Conservation (phyloP, 2,888 invertebrate species). For the Cephus rjabovi region DNA sequence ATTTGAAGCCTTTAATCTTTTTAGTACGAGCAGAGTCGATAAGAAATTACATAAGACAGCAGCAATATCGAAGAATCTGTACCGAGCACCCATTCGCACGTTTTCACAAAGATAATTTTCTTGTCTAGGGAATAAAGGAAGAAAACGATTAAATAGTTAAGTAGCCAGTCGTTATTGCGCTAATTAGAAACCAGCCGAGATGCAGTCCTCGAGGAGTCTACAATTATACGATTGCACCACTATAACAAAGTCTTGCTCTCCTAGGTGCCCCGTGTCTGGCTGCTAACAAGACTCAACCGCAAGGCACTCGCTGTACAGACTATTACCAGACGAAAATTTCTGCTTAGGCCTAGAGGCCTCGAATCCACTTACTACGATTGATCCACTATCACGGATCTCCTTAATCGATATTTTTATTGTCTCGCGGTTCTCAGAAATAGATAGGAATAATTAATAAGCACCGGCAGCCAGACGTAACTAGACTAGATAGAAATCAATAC, state of each 20-base stretch:
- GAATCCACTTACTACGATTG: not conserved
- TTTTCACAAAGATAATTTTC: not conserved
- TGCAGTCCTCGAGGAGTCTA: slow-evolving; percentile 26
- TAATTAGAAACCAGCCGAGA: slow-evolving; percentile 32
- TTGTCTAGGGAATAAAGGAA: not conserved
- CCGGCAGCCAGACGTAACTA: too few relatives aligned
- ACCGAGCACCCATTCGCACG: not conserved
- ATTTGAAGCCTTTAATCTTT: not conserved
- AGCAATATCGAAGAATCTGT: not conserved
- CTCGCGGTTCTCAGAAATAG: too few relatives aligned
- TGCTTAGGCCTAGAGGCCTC: not conserved
- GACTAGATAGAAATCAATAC: too few relatives aligned
- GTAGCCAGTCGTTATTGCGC: slow-evolving; percentile 31
- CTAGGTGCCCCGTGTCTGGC: not conserved
- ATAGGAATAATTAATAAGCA: too few relatives aligned
- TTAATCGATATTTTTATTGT: too few relatives aligned
- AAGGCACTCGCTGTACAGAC: not conserved
- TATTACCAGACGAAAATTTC: not conserved
- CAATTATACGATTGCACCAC: slow-evolving; percentile 26
- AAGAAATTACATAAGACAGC: not conserved
- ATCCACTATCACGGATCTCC: too few relatives aligned
- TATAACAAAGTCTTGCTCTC: not conserved
- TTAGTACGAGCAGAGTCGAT: not conserved
- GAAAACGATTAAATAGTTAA: slow-evolving; percentile 21
- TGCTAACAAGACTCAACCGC: not conserved